phyloP scores from a whole-genome alignment of 2,797 vertebrate species.

The Acanthurus tractus region DNA sequence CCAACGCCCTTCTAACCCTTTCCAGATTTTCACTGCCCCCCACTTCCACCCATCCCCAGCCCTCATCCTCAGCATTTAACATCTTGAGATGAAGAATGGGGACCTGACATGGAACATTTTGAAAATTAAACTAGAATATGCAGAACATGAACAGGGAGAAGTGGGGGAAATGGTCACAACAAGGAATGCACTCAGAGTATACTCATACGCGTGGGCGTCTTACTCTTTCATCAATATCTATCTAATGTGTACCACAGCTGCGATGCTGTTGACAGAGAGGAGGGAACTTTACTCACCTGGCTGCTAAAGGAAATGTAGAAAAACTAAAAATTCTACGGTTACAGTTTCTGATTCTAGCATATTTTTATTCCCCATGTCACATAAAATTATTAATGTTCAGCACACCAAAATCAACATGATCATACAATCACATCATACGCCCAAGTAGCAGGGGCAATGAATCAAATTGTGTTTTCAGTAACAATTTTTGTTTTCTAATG shows the following conservation, averaged over 20 bases:
- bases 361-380: not conserved
- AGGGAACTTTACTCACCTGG: constrained; percentile 45
- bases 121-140: constrained; percentile 32
- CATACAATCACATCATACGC: not conserved
- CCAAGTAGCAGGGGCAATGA: no score
- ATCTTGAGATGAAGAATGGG: constrained; percentile 39
- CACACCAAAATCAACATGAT: not conserved
- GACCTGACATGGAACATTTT: constrained; percentile 14
- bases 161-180: constrained; percentile 16
- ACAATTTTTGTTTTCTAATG: no score
- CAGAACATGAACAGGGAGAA: not conserved
- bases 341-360: not conserved
- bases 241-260: constrained; percentile 19
- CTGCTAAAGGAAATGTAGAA: constrained; percentile 38
- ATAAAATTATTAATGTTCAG: not conserved
- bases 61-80: constrained; percentile 41
- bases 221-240: constrained; percentile 30
- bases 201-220: constrained; percentile 43
- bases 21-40: constrained; percentile 78
- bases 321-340: constrained; percentile 1
- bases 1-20: constrained; percentile 79
- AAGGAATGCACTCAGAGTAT: constrained; percentile 49
- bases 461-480: no score
- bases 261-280: constrained; percentile 43
- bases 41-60: constrained; percentile 23